Evolutionary conservation across 2,797 vertebrate genomes (phyloP), one percentile per base, ranked within the genome.

Genomic region (Antrozous pallidus): DNA sequence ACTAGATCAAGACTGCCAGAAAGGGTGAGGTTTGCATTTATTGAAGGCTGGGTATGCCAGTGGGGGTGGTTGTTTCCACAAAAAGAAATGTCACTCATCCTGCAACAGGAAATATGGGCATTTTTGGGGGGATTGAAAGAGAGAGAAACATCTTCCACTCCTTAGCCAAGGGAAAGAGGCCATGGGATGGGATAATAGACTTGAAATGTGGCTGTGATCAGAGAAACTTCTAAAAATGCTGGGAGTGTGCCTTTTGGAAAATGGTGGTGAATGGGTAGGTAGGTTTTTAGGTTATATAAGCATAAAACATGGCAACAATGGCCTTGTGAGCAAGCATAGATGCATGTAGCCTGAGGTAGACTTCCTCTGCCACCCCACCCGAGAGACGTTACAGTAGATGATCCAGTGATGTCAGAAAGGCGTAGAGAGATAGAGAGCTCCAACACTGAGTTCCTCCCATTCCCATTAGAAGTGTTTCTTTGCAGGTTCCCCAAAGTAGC

Each of bases 1-100:
- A 11, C 56, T 90, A 26, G 20, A 90, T 82, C 11, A n/a, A 78
- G 77, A 45, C 49, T 80, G 54, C 61, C 31, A 88, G 89, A 71
- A 78, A 38, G 61, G 58, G 73, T 12, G 58, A 92, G 38, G 20
- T 75, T 69, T 96, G 90, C 47, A 79, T 95, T 94, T 81, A 63
- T 83, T 83, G 94, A 33, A 79, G 31, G 24, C 20, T 88, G 40
- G 45, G 71, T 24, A 36, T 1, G 22, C 17, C 22, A 11, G 42
- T 6, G 16, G 14, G 16, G 13, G 10, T 28, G 36, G 71, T 36
- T n/a, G 20, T 65, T 95, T 65, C 85, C 24, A 58, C 80, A 36
- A 42, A 73, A 91, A 75, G 58, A 88, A 85, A 79, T 56, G 79
- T 74, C 83, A 24, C 13, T 88, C 61, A 28, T 28, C 36, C 93